A percentile compares a stretch with the other conserved stretches of the same genome.
phyloP scores from a whole-genome alignment of 1,140 invertebrate species.

The Chlorops oryzae region DNA sequence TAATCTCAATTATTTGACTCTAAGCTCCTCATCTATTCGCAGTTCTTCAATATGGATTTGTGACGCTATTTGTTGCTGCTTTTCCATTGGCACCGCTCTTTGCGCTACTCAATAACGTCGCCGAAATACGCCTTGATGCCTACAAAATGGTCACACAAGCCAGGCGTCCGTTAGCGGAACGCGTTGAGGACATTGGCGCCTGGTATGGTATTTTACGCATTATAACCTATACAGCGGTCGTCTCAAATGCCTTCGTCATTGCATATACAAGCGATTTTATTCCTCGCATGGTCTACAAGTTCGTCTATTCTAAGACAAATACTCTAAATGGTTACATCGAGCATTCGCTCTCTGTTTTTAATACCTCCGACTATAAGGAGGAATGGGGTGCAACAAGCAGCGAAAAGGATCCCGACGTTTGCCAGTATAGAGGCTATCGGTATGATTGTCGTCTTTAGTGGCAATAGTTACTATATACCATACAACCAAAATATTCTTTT shows the following conservation, averaged over 20 bases:
- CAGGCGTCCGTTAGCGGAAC: conserved; percentile 75
- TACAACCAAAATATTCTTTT: neutral
- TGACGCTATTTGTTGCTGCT: conserved; percentile 83
- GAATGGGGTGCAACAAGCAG: conserved; percentile 64
- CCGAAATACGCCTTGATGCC: conserved; percentile 81
- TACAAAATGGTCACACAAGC: conserved; percentile 89
- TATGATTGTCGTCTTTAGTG: too few species aligned
- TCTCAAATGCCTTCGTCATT: conserved; percentile 90
- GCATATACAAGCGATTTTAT: conserved; percentile 91
- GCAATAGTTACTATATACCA: too few species aligned
- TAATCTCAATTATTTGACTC: too few species aligned
- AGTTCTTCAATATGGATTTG: conserved; percentile 88
- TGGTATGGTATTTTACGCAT: conserved; percentile 82
- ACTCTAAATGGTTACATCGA: conserved; percentile 77
- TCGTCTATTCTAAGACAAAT: conserved; percentile 68
- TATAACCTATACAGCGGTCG: conserved; percentile 80
- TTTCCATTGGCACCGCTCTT: conserved; percentile 85
- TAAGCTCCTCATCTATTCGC: too few species aligned
- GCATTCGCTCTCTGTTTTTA: conserved; percentile 72
- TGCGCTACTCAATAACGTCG: conserved; percentile 81
- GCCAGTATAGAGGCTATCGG: conserved; percentile 77
- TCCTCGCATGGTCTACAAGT: conserved; percentile 80
- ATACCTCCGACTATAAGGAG: conserved; percentile 70
- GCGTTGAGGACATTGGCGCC: conserved; percentile 86
- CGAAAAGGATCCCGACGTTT: conserved; percentile 57